Base-by-base conservation (phyloP, 2,888 invertebrate species). In the Tortricodes alternella region DNA sequence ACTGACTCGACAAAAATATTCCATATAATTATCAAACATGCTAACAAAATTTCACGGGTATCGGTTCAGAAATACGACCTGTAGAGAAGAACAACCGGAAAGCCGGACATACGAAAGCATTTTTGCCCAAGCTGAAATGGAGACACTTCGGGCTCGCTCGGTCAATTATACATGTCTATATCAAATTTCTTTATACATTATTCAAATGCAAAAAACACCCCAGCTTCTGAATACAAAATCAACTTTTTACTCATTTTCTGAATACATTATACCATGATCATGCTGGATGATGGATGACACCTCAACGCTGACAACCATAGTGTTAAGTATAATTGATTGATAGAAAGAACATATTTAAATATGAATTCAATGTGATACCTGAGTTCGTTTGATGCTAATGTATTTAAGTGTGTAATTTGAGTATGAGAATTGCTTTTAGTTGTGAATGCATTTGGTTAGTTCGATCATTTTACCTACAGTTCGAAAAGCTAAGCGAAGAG, bases 241-340 rank as follows among this genome's bases (percentile, higher is more conserved):
- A 65, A 53, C 66, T 72, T 74, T 76, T 74, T 60, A 32, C 38
- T 43, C 21, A 48, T 37, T 65, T 68, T 61, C 68, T 73, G 70
- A 80, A 80, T 82, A 77, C 52, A 69, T 72, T 71, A 71, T 29
- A 59, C 29, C 13, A 24, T 38, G 59, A 53, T 59, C 61, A 37
- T 37, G 70, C 70, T 68, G 67, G 67, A 75, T 77, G 78, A 79
- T 78, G 71, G 74, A 80, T 73, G 73, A 72, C 70, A 32, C 52
- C 64, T 63, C 59, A 59, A 53, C 73, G 81, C 71, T 81, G 83
- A 83, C 78, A 74, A 60, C 64, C 63, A 64, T 67, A 67, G 76
- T 77, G 78, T 78, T 81, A 81, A 83, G 64, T 71, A 70, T 70
- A 78, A 83, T 80, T 80, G 79, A 84, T 84, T 77, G 69, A 72